Evolutionary conservation across 1,140 invertebrate species (phyloP), one percentile per base, ranked within the genome.

Genomic region (Anoplophora glabripennis): DNA sequence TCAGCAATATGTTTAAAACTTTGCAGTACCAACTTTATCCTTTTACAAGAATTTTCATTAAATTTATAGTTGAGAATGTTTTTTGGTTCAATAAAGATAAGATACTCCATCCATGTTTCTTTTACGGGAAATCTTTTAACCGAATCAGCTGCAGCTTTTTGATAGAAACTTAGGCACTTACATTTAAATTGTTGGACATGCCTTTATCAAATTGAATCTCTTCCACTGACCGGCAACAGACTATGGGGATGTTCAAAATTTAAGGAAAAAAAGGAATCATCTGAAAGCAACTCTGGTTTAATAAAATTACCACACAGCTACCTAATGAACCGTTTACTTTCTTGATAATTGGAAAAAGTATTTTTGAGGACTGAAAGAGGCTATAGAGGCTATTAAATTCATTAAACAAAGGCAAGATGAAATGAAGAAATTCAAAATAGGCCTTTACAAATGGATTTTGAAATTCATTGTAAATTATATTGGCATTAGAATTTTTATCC

Each of bases 161-260:
- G 45, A 34, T 56, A 56, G 36, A 56, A 56, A 37, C 37, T 48
- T 7, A 56, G 36, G 53, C 54, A 56, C 38, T 17, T 56, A 51
- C 53, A 56, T 37, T 47, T 48, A 56, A 56, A 56, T 47, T 48
- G 41, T 11, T 56, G n/a, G n/a, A 37, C 37, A 28, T 51, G 14
- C 28, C 14, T 4, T 56, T 56, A 15, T 48, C 60, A 12, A 62
- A 28, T 37, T 58, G 47, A 14, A 62, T 62, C 36, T 53, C 17
- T 40, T 62, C 40, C 3, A 37, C 9, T 52, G 36, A 57, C 4
- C 1, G 55, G 60, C 10, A 62, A 17, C 38, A 58, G 58, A 14
- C 11, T 21, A 8, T 53, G n/a, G 1, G 47, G 38, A 62, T 62
- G 48, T 14, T 58, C 37, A 14, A 52, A 53, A 21, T 53, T 57